Evolutionary conservation across 1,140 invertebrate species (phyloP).

Genomic region (Drosophila ananassae): DNA sequence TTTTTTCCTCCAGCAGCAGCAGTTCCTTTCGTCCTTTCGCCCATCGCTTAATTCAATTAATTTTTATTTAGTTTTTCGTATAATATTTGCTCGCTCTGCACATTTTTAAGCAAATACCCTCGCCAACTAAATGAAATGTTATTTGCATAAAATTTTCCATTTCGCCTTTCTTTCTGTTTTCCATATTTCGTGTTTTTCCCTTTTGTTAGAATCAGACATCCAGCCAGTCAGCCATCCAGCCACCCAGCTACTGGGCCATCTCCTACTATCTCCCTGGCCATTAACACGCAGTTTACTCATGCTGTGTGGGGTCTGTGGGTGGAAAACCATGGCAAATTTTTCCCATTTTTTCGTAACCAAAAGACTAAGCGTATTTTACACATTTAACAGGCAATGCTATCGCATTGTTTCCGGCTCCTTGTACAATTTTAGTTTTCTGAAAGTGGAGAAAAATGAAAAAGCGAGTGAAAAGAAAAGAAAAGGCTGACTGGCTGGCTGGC

Average conservation of each 20-base stretch:
- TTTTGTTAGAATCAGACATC: slow-evolving; percentile 48
- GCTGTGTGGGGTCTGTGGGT: slow-evolving; percentile 4
- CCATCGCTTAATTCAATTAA: slow-evolving; percentile 79
- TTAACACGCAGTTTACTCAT: slow-evolving; percentile 75
- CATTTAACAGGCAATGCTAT: slow-evolving; percentile 62
- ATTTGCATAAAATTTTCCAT: slow-evolving; percentile 79
- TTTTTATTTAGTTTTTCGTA: slow-evolving; percentile 80
- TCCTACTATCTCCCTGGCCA: slow-evolving; percentile 58
- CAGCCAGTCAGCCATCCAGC: neutral
- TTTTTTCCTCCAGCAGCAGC: slow-evolving; percentile 61
- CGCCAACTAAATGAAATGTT: slow-evolving; percentile 77
- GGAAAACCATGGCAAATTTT: slow-evolving; percentile 28
- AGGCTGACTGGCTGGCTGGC: slow-evolving; percentile 11
- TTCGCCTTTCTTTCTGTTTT: slow-evolving; percentile 36
- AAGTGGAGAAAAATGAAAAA: slow-evolving; percentile 29
- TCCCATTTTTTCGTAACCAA: slow-evolving; percentile 31
- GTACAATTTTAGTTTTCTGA: slow-evolving; percentile 60
- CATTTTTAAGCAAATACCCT: slow-evolving; percentile 77
- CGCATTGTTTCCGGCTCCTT: slow-evolving; percentile 60
- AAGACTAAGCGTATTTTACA: slow-evolving; percentile 73
- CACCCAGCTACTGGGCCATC: neutral
- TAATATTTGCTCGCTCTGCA: slow-evolving; percentile 76
- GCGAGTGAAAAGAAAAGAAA: slow-evolving; percentile 19
- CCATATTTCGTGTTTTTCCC: slow-evolving; percentile 58
- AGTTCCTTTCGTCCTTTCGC: slow-evolving; percentile 6